Evolutionary conservation across 2,888 invertebrate species (phyloP).

Genomic region (Phyto melanocephala): DNA sequence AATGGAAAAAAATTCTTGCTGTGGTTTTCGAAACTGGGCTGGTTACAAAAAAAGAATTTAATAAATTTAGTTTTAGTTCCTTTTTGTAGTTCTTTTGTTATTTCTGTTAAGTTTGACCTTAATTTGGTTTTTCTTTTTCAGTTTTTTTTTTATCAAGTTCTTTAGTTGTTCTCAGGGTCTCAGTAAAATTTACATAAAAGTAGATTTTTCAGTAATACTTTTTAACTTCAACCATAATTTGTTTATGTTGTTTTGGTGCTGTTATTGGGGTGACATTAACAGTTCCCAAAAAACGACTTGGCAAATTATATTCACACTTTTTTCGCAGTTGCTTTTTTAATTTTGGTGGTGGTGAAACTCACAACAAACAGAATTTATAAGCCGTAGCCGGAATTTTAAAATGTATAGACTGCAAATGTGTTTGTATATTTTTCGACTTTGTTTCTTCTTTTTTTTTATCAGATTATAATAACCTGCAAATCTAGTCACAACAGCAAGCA

Average conservation of each 20-base stretch:
- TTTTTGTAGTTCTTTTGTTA: constrained; percentile 7
- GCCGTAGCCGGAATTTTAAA: constrained; percentile 22
- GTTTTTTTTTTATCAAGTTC: constrained; percentile 11
- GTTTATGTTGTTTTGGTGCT: neutral
- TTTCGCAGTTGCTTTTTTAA: neutral
- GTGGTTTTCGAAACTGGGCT: constrained; percentile 16
- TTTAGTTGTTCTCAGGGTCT: constrained; percentile 31
- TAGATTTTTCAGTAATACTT: neutral
- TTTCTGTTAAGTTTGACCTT: constrained; percentile 38
- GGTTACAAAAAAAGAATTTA: constrained; percentile 1
- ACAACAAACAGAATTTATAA: constrained; percentile 53
- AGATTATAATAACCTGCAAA: neutral
- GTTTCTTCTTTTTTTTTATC: neutral
- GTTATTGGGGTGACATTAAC: constrained; percentile 16
- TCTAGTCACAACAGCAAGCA: neutral
- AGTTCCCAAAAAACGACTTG: constrained; percentile 3
- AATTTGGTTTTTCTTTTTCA: constrained; percentile 31
- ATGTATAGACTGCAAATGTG: neutral
- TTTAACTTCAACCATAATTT: constrained; percentile 19
- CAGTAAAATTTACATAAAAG: constrained; percentile 22
- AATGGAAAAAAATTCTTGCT: neutral
- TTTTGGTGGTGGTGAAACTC: neutral
- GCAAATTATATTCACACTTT: constrained; percentile 46
- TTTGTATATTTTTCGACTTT: neutral
- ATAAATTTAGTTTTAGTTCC: constrained; percentile 21